Percentiles rank a stretch among this genome's conserved stretches.
Evolutionary conservation across 92 coral and sea anemone species (phyloP).

Genomic region (Parazoanthus atlanticus): DNA sequence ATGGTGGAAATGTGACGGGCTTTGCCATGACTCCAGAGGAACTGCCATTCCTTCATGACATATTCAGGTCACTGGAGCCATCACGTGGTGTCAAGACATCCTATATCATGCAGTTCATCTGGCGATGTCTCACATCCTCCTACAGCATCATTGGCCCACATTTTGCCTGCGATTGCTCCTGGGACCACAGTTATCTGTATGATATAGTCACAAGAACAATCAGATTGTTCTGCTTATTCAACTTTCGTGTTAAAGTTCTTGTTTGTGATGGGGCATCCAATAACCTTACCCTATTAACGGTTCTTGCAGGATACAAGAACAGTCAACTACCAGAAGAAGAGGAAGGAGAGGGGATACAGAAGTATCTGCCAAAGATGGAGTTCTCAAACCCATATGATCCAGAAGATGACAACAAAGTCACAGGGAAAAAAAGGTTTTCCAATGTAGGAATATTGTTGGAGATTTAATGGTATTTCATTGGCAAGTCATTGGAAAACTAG

Average conservation of each 20-base stretch:
- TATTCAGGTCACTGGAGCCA: constrained; percentile 25
- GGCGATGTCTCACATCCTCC: constrained; percentile 46
- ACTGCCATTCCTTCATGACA: constrained; percentile 50
- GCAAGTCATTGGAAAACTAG: background rate
- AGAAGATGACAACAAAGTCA: no score
- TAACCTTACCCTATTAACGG: no score
- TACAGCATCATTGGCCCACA: constrained; percentile 57
- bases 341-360: no score
- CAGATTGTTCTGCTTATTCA: constrained; percentile 28
- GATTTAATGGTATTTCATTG: background rate
- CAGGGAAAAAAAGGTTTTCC: constrained; percentile 3
- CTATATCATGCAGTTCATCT: constrained; percentile 45
- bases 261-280: no score
- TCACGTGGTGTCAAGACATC: background rate
- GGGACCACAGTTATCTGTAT: constrained; percentile 45
- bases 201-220: constrained; percentile 36
- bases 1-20: constrained; percentile 39
- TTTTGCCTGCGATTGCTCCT: constrained; percentile 47
- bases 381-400: no score
- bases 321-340: no score
- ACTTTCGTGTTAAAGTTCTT: constrained; percentile 17
- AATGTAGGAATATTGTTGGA: background rate
- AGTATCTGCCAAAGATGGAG: no score
- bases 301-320: no score
- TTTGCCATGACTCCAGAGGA: constrained; percentile 53